Percentiles rank a stretch among this genome's conserved stretches.
Conservation (phyloP, 2,797 vertebrate species). For the Notamacropus eugenii region DNA sequence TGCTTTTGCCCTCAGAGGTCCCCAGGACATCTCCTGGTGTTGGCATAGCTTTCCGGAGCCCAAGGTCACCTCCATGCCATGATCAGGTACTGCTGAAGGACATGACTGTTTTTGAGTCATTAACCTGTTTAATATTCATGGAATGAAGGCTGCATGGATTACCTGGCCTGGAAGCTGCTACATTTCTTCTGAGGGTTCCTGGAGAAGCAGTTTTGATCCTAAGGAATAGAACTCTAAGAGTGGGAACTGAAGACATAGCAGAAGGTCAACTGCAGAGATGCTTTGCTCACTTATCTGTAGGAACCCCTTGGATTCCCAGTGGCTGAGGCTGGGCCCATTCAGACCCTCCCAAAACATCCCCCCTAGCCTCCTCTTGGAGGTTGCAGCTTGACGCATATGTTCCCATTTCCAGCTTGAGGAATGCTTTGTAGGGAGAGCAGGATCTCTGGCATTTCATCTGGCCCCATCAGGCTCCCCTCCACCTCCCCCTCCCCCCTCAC, state of each 20-base stretch:
- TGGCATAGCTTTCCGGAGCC: background rate
- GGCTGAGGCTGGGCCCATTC: background rate
- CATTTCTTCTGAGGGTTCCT: background rate
- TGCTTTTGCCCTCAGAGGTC: background rate
- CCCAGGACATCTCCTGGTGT: background rate
- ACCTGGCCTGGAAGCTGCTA: background rate
- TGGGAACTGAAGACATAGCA: background rate
- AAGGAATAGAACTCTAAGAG: background rate
- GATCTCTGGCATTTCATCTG: background rate
- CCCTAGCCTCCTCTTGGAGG: background rate
- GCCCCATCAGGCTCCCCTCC: conserved; percentile 20
- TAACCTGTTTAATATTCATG: background rate
- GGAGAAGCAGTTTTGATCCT: background rate
- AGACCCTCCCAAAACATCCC: background rate
- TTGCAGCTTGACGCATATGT: background rate
- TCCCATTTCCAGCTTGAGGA: conserved; percentile 30
- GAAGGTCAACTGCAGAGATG: background rate
- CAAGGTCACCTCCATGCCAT: background rate
- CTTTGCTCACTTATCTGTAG: background rate
- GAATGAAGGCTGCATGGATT: background rate
- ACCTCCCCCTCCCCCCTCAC: conserved; percentile 53
- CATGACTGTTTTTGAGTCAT: background rate
- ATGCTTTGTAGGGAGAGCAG: background rate
- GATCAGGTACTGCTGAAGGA: background rate
- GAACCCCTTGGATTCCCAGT: background rate